Conservation (phyloP, 35 echinoderm and acorn worm species). For the Apostichopus parvimensis region DNA sequence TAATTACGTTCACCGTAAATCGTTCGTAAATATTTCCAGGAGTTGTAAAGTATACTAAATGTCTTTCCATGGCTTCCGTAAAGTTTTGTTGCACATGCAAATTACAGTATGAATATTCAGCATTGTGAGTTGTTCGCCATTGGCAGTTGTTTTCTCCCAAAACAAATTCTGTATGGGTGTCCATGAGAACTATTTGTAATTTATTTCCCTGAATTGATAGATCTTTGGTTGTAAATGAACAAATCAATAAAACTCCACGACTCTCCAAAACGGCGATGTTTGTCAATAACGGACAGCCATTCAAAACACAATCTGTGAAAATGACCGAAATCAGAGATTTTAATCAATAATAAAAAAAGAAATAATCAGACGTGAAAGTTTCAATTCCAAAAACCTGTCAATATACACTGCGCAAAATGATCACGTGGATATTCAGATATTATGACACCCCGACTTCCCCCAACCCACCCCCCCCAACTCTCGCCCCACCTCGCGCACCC, state of each 20-base stretch:
- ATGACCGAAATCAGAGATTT: too few relatives aligned
- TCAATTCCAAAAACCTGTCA: too few relatives aligned
- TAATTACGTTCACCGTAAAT: background rate
- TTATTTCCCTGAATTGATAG: background rate
- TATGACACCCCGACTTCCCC: too few relatives aligned
- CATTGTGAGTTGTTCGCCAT: conserved; percentile 2
- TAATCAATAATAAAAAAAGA: background rate
- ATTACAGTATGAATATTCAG: conserved; percentile 32
- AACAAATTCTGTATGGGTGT: conserved; percentile 26
- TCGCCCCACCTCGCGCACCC: too few relatives aligned
- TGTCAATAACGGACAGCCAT: background rate
- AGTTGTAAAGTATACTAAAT: background rate
- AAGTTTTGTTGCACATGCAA: conserved; percentile 7
- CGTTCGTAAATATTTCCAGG: background rate
- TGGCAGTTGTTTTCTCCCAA: background rate
- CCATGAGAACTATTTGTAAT: conserved; percentile 11
- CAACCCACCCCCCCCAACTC: too few relatives aligned
- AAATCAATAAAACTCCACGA: background rate
- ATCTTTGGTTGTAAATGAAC: background rate
- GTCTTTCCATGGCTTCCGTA: background rate
- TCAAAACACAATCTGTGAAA: background rate
- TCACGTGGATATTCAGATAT: too few relatives aligned
- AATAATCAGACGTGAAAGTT: too few relatives aligned
- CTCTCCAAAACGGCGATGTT: conserved; percentile 5
- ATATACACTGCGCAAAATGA: too few relatives aligned